These are phyloP conservation scores for Drosophila nigromelanica DNA, from an alignment of 1,140 invertebrate species.

Conservation along the genomic window DNA sequence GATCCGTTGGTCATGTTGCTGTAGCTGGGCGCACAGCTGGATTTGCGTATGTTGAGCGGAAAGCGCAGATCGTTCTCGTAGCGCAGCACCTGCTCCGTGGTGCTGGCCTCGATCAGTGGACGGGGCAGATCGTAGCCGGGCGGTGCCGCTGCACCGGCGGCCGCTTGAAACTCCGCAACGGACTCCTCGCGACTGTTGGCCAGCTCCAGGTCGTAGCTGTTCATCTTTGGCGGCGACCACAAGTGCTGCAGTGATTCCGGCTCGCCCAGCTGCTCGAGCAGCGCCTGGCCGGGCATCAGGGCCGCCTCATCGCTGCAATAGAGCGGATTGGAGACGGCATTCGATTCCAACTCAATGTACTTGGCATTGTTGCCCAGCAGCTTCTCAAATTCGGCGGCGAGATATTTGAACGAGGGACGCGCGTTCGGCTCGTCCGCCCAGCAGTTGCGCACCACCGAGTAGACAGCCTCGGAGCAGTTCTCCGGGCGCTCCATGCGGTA, in stretches of 20 bases:
- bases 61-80: conserved; percentile 82
- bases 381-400: conserved; percentile 87
- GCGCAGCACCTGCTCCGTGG: conserved; percentile 71
- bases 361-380: conserved; percentile 90
- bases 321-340: conserved; percentile 80
- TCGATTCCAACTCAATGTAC: conserved; percentile 86
- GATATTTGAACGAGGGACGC: conserved; percentile 90
- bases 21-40: conserved; percentile 63
- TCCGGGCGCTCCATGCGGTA: conserved; percentile 93
- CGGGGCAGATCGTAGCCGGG: conserved; percentile 80
- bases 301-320: conserved; percentile 73
- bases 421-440: conserved; percentile 90
- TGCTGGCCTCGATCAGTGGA: conserved; percentile 68
- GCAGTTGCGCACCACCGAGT: conserved; percentile 91
- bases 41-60: conserved; percentile 76
- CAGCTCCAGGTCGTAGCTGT: conserved; percentile 68
- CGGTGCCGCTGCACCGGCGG: conserved; percentile 42
- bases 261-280: conserved; percentile 58
- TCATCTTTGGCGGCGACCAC: conserved; percentile 75
- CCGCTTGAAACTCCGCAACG: conserved; percentile 51
- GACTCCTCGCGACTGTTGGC: conserved; percentile 66
- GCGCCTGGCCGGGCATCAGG: conserved; percentile 33
- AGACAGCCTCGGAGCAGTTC: conserved; percentile 92
- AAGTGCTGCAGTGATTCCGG: conserved; percentile 71
- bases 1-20: conserved; percentile 66